Evolutionary conservation across 2,797 vertebrate species (phyloP).

Genomic region (Xenopus petersii): DNA sequence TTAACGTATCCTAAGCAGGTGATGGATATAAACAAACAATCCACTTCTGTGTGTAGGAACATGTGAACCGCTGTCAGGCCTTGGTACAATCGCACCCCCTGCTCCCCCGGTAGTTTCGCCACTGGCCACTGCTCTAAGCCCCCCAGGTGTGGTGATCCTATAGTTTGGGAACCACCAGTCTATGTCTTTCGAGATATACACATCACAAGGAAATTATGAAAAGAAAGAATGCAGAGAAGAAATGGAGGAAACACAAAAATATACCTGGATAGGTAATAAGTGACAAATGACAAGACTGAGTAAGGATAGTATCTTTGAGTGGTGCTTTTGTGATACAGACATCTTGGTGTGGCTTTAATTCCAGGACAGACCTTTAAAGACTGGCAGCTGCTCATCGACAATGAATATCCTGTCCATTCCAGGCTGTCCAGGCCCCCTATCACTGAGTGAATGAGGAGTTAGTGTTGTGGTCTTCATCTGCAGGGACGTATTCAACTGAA

Average conservation of each 20-base stretch:
- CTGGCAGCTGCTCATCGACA: slow-evolving; percentile 54
- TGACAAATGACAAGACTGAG: slow-evolving; percentile 12
- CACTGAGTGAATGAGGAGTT: not conserved
- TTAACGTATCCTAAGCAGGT: no score
- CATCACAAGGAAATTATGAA: not conserved
- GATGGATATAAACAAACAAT: no score
- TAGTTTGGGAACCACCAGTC: not conserved
- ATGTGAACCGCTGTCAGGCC: no score
- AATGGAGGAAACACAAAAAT: slow-evolving; percentile 1
- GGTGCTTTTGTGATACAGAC: slow-evolving; percentile 7
- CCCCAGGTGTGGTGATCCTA: no score
- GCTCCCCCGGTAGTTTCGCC: no score
- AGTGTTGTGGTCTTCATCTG: not conserved
- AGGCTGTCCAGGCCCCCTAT: not conserved
- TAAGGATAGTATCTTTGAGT: slow-evolving; percentile 2
- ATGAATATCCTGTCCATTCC: slow-evolving; percentile 52
- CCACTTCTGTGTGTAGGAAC: no score
- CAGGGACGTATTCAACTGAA: not conserved
- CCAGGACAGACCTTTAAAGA: slow-evolving; percentile 56
- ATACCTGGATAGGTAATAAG: slow-evolving; percentile 6
- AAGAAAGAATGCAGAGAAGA: slow-evolving; percentile 3
- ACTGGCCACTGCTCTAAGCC: no score
- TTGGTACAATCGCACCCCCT: no score
- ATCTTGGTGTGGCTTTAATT: slow-evolving; percentile 1
- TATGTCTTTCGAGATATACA: not conserved